Conservation (phyloP, 2,888 invertebrate genomes). For the Melangyna quadrimaculata region DNA sequence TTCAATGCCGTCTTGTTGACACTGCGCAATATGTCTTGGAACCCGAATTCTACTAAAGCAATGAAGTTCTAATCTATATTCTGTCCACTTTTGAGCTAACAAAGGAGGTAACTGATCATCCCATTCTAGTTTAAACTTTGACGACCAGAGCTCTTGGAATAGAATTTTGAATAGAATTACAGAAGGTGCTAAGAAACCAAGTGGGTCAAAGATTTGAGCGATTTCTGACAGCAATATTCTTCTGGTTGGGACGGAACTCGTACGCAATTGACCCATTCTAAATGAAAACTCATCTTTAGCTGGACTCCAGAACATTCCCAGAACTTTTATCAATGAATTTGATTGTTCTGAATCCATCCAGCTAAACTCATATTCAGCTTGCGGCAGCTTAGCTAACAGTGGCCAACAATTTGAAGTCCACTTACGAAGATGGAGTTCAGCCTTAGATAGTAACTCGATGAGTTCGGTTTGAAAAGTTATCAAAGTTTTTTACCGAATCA, state of each 20-base stretch:
- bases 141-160: too few relatives aligned
- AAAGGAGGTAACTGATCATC: not conserved
- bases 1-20: not conserved
- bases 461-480: not conserved
- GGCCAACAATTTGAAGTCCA: too few relatives aligned
- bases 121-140: too few relatives aligned
- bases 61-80: not conserved
- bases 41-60: not conserved
- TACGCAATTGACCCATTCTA: not conserved
- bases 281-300: too few relatives aligned
- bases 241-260: too few relatives aligned
- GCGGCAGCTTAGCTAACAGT: too few relatives aligned
- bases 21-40: not conserved
- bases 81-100: not conserved
- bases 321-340: too few relatives aligned
- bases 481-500: not conserved
- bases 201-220: not conserved
- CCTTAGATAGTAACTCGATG: not conserved
- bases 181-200: not conserved
- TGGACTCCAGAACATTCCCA: too few relatives aligned
- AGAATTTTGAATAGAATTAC: too few relatives aligned
- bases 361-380: too few relatives aligned
- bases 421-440: not conserved
- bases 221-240: too few relatives aligned
- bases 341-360: too few relatives aligned